phyloP scores from a whole-genome alignment of 1,140 invertebrate genomes.

The Cydia splendana region DNA sequence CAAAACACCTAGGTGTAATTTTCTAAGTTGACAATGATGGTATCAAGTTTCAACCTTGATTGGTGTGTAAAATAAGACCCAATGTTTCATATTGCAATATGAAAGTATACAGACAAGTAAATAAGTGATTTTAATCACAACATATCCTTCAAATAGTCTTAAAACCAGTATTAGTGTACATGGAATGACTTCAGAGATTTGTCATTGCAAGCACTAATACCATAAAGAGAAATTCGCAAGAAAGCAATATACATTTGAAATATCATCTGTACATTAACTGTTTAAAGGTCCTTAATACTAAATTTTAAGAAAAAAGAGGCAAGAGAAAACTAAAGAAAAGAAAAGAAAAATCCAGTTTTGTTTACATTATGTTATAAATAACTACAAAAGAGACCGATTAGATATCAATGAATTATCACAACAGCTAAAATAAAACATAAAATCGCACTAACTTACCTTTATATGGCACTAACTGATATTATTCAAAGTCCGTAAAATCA shows the following conservation, averaged over 20 bases:
- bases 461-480: slow-evolving; percentile 42
- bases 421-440: neutral
- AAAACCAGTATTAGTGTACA: neutral
- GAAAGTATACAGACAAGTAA: too few species aligned
- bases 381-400: neutral
- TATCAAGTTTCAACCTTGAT: too few species aligned
- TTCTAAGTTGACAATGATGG: too few species aligned
- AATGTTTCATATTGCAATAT: too few species aligned
- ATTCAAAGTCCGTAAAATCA: slow-evolving; percentile 40
- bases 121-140: too few species aligned
- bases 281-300: neutral
- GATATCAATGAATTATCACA: neutral
- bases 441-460: neutral
- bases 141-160: too few species aligned
- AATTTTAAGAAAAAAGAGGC: neutral
- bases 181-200: neutral
- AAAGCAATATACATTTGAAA: neutral
- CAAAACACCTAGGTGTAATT: too few species aligned
- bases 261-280: too few species aligned
- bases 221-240: neutral
- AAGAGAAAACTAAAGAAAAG: neutral
- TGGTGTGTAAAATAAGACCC: too few species aligned
- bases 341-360: neutral
- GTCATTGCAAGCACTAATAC: neutral
- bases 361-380: neutral